Evolutionary conservation across 2,888 invertebrate genomes (phyloP).

Genomic region (Clanis bilineata): DNA sequence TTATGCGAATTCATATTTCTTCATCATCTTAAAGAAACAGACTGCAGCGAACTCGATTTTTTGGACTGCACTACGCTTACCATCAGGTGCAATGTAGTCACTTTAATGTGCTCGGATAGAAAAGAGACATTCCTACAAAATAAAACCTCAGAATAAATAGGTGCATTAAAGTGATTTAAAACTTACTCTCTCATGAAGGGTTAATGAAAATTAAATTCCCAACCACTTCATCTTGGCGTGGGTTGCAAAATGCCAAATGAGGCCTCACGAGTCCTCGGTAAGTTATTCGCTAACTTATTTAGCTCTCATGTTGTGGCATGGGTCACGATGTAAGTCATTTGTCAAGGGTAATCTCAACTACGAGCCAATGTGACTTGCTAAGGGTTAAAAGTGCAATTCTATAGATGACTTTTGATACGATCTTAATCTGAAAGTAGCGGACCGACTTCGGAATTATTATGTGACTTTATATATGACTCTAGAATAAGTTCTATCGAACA

Average conservation of each 20-base stretch:
- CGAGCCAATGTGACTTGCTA: not conserved
- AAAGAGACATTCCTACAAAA: too few relatives aligned
- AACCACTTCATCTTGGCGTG: slow-evolving; percentile 18
- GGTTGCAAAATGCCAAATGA: slow-evolving; percentile 50
- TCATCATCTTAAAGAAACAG: too few relatives aligned
- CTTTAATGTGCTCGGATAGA: too few relatives aligned
- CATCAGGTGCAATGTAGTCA: too few relatives aligned
- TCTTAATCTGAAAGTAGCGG: too few relatives aligned
- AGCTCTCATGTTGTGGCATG: slow-evolving; percentile 33
- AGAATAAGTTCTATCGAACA: too few relatives aligned
- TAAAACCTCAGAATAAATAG: not conserved
- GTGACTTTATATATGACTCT: too few relatives aligned
- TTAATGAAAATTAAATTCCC: slow-evolving; percentile 7
- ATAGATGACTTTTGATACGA: too few relatives aligned
- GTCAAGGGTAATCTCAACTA: not conserved
- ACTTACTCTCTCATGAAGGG: not conserved
- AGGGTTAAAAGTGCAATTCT: not conserved
- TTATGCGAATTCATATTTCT: too few relatives aligned
- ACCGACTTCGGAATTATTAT: too few relatives aligned
- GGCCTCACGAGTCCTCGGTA: slow-evolving; percentile 33
- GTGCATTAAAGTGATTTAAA: slow-evolving; percentile 6
- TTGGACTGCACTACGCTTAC: too few relatives aligned
- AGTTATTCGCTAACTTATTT: slow-evolving; percentile 41
- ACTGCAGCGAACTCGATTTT: too few relatives aligned
- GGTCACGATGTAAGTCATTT: slow-evolving; percentile 11